Evolutionary conservation across 35 echinoderm and acorn worm genomes (phyloP).

Genomic region (Apostichopus parvimensis): DNA sequence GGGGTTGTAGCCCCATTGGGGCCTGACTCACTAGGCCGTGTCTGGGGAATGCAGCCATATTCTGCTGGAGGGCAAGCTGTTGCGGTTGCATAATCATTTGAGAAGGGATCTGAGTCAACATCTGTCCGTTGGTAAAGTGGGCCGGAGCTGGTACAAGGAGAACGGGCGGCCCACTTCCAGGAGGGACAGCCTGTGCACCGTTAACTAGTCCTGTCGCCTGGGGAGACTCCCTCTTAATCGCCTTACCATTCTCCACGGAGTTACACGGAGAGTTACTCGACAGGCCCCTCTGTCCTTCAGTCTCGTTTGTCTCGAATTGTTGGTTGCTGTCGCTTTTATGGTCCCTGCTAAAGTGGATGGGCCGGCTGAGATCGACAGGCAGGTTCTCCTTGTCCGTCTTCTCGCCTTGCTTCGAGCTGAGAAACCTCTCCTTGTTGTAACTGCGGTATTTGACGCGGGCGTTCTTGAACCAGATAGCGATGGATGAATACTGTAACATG

Average conservation of each 20-base stretch:
- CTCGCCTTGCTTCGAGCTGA: background rate
- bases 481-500: constrained; percentile 92
- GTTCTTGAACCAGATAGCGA: constrained; percentile 99
- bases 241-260: background rate
- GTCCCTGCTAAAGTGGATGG: background rate
- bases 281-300: background rate
- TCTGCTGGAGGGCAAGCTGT: constrained; percentile 46
- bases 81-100: constrained; percentile 59
- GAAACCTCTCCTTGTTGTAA: constrained; percentile 6
- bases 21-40: constrained; percentile 38
- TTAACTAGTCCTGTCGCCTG: background rate
- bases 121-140: constrained; percentile 41
- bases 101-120: constrained; percentile 29
- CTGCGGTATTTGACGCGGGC: constrained; percentile 86
- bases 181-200: background rate
- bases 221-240: background rate
- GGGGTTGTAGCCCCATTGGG: constrained; percentile 46
- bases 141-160: constrained; percentile 39
- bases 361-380: constrained; percentile 1
- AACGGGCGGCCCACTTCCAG: constrained; percentile 9
- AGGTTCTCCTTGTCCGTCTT: constrained; percentile 39
- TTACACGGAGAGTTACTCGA: constrained; percentile 7
- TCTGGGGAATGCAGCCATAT: constrained; percentile 52
- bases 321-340: background rate
- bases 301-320: background rate